A percentile compares a stretch with the other conserved stretches of the same genome.
These are phyloP conservation scores for Capromys pilorides DNA, from an alignment of 2,797 vertebrate genomes.

Conservation along the genomic window DNA sequence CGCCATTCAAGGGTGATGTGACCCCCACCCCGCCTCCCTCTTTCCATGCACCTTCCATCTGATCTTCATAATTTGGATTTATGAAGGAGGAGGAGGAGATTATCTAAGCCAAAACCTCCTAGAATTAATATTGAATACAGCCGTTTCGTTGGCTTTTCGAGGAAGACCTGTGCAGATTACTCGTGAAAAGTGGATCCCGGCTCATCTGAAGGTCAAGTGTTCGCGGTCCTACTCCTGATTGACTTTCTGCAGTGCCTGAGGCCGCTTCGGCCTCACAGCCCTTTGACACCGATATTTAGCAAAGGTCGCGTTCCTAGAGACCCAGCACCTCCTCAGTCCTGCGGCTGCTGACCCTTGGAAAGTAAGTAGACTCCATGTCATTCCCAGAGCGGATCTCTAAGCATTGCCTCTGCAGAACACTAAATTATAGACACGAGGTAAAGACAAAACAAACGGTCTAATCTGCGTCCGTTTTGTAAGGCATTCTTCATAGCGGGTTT, in stretches of 20 bases:
- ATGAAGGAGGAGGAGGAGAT: not conserved
- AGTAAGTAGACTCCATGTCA: slow-evolving; percentile 11
- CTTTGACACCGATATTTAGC: not conserved
- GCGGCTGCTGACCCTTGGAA: not conserved
- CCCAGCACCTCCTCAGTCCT: not conserved
- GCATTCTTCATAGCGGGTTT: not conserved
- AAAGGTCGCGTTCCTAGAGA: not conserved
- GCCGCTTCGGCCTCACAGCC: not conserved
- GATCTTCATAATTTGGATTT: not conserved
- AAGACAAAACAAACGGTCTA: slow-evolving; percentile 31
- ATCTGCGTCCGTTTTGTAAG: not conserved
- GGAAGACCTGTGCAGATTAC: not conserved
- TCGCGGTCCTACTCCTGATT: not conserved
- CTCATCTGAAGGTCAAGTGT: slow-evolving; percentile 37
- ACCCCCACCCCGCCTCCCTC: too few relatives aligned
- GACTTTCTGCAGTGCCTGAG: not conserved
- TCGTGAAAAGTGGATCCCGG: slow-evolving; percentile 26
- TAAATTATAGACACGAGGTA: slow-evolving; percentile 25
- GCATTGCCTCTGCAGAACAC: not conserved
- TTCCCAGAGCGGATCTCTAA: slow-evolving; percentile 23
- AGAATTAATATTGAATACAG: not conserved
- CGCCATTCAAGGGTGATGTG: not conserved
- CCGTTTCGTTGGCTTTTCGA: not conserved
- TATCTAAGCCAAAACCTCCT: not conserved
- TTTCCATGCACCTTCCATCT: not conserved